Evolutionary conservation across 2,888 invertebrate genomes (phyloP).

Genomic region (Phortica okadai): DNA sequence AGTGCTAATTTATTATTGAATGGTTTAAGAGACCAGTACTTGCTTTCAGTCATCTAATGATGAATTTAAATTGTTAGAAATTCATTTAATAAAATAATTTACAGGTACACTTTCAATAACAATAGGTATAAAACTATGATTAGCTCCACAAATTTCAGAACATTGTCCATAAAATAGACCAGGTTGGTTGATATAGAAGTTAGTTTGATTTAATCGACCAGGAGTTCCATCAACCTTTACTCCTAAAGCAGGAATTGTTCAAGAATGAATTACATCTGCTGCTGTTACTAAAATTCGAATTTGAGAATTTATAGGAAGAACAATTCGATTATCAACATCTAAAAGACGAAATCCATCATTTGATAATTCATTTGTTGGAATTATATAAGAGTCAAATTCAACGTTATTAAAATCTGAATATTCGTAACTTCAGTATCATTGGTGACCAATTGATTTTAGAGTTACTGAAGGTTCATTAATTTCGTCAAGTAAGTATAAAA

Average conservation of each 20-base stretch:
- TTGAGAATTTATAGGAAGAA: constrained; percentile 80
- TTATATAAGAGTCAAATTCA: constrained; percentile 82
- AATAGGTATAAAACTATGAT: constrained; percentile 89
- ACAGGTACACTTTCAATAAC: constrained; percentile 80
- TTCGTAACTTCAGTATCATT: constrained; percentile 84
- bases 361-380: constrained; percentile 76
- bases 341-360: constrained; percentile 79
- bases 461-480: constrained; percentile 79
- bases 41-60: constrained; percentile 84
- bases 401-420: constrained; percentile 80
- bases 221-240: constrained; percentile 83
- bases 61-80: constrained; percentile 76
- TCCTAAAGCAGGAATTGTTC: constrained; percentile 81
- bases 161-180: constrained; percentile 86
- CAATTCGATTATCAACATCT: constrained; percentile 81
- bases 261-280: constrained; percentile 82
- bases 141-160: constrained; percentile 88
- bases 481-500: constrained; percentile 82
- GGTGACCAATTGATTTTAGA: constrained; percentile 81
- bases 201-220: constrained; percentile 82
- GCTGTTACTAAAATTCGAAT: constrained; percentile 81
- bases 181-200: constrained; percentile 80
- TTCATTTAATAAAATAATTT: constrained; percentile 80
- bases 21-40: constrained; percentile 85
- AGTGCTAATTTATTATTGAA: constrained; percentile 80